Base-by-base conservation (phyloP, 2,888 invertebrate species). In the Lasioglossum figueresi region DNA sequence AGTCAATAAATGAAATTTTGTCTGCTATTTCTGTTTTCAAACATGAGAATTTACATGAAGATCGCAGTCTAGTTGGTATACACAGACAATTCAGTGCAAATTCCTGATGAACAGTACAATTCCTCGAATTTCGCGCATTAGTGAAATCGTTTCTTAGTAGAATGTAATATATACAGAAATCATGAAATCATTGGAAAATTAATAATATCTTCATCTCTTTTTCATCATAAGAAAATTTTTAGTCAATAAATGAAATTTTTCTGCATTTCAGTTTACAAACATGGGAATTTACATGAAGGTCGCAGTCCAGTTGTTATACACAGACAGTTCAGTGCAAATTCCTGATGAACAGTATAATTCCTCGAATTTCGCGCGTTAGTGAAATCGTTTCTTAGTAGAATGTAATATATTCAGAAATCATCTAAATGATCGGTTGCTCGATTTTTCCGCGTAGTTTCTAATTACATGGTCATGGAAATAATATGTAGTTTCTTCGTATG, bases 361-460 rank as follows among this genome's bases (percentile, higher is more conserved):
- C n/a, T 56, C 12, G 56, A n/a, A 56, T n/a, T 12, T 56, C 12
- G 23, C 12, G 4, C 56, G n/a, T 4, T n/a, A n/a, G 10, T 56
- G n/a, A n/a, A n/a, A 56, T 56, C 12, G 12, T 63, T 63, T 63
- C 63, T 31, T 16, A 16, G 63, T 63, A 63, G 31, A 63, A 6
- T 6, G 14, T 31, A 63, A 63, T 63, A 16, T 5, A 27, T 31
- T 27, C 23, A 16, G 31, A 31, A 63, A 63, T 63, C 63, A 16
- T 63, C 31, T 34, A 56, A 68, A 72, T 71, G 31, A 37, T 66
- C 34, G 75, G 78, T 80, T 34, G 37, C n/a, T n/a, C 45, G 27
- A n/a, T 19, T 72, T 84, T 59, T 48, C 37, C 45, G 63, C 43
- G 45, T 73, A 43, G 82, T 79, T 79, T 84, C 81, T 86, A 82